phyloP scores from a whole-genome alignment of 2,797 vertebrate species.

The Premnoplex brunnescens region DNA sequence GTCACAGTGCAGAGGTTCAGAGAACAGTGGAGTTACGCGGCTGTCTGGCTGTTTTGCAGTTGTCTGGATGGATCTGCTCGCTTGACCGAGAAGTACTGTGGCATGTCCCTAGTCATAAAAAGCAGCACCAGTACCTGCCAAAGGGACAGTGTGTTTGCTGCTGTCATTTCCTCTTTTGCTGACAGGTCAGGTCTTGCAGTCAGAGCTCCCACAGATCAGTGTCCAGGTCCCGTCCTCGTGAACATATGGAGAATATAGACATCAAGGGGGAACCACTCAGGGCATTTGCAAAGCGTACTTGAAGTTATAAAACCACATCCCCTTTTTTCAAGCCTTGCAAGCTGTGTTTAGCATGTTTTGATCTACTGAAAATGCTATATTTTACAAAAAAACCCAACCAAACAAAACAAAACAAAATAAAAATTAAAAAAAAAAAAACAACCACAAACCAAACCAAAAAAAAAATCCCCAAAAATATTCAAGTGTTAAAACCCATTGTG shows the following conservation, averaged over 20 bases:
- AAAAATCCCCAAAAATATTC: too few species aligned
- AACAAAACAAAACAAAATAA: too few species aligned
- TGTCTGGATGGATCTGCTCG: background rate
- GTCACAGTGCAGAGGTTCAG: background rate
- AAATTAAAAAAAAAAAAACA: too few species aligned
- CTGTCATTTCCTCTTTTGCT: background rate
- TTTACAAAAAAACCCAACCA: background rate
- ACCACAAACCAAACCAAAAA: too few species aligned
- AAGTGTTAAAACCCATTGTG: background rate
- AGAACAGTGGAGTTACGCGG: accelerated
- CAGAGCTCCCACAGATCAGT: background rate
- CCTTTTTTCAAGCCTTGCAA: background rate
- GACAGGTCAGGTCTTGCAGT: background rate
- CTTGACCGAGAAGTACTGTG: background rate
- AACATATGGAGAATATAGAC: background rate
- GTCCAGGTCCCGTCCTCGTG: background rate
- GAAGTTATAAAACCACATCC: background rate
- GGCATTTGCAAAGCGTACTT: background rate
- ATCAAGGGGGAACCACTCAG: background rate
- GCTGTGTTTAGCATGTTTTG: background rate
- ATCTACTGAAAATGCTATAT: background rate
- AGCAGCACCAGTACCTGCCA: background rate
- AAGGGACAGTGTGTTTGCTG: background rate
- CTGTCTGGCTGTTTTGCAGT: accelerated
- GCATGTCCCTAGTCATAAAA: background rate